Evolutionary conservation across 2,797 vertebrate genomes (phyloP).

Genomic region (Rhynchotus rufescens): DNA sequence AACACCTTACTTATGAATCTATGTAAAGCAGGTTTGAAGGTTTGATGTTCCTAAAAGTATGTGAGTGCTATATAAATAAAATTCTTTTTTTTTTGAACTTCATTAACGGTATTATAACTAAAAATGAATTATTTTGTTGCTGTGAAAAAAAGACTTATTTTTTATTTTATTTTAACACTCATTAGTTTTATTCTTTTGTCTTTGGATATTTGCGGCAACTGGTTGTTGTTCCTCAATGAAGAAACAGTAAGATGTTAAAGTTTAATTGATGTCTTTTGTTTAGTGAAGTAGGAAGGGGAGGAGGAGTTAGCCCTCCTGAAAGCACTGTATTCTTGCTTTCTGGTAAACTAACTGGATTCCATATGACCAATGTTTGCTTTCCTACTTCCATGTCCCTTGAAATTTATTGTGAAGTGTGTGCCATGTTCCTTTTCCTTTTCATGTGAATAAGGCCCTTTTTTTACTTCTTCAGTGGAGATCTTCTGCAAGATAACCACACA

Average conservation of each 20-base stretch:
- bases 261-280: constrained; percentile 56
- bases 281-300: constrained; percentile 25
- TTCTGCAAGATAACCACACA: neutral
- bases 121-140: constrained; percentile 1
- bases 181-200: neutral
- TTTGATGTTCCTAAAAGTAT: neutral
- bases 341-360: neutral
- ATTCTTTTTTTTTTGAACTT: neutral
- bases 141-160: neutral
- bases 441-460: neutral
- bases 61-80: neutral
- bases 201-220: neutral
- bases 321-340: neutral
- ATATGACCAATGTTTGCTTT: neutral
- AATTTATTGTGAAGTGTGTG: neutral
- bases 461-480: neutral
- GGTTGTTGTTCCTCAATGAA: constrained; percentile 8
- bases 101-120: neutral
- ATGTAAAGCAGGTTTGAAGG: neutral
- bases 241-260: neutral
- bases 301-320: constrained; percentile 58
- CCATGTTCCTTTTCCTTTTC: neutral
- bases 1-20: neutral
- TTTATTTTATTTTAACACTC: too few species aligned
- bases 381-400: neutral